Evolutionary conservation across 2,888 invertebrate genomes (phyloP), one percentile per base, ranked within the genome.

Genomic region (Altica lythri): DNA sequence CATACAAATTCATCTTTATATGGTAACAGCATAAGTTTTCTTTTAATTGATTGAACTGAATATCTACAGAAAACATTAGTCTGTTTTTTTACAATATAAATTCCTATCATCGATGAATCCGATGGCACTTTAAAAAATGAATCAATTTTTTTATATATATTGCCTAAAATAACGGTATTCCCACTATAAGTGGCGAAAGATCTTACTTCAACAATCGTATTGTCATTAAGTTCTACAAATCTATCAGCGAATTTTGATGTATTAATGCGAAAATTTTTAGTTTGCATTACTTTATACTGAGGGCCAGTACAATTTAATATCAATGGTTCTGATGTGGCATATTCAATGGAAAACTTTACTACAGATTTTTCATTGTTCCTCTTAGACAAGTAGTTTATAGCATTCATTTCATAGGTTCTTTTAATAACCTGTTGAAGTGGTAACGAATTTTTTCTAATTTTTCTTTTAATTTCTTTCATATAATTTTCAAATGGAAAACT

Each of bases 401-500:
- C 14, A 12, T 2, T 4, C 14, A 5, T 2, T 35, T 35, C 17
- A 3, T 12, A 6, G 6, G 9, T 12, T 12, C 35, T 5, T 16
- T 6, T 16, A 9, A 35, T 10, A 35, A 35, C 13, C 13, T 35
- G 35, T 13, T 35, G 17, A 4, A 35, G 14, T 22, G 40, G 48
- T n/a, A 17, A 14, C 14, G 40, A 27, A 32, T 8, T 18, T 18
- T 49, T 49, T 12, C 48, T 14, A 10, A 49, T 13, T 40, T 40
- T 40, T 18, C 30, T 19, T 40, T 6, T 19, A 30, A 40, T 10
- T 30, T 29, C 16, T 12, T 16, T 4, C 48, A 49, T 49, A 13
- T 18, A 30, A 12, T 40, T 40, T 40, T 49, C 48, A 30, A 49
- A 49, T 1, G 40, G 40, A 29, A 49, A 49, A 10, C 30, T 13